Evolutionary conservation across 2,113 vertebrate genomes (phyloP), one percentile per base, ranked within the genome.

Genomic region (Myotis lucifugus): DNA sequence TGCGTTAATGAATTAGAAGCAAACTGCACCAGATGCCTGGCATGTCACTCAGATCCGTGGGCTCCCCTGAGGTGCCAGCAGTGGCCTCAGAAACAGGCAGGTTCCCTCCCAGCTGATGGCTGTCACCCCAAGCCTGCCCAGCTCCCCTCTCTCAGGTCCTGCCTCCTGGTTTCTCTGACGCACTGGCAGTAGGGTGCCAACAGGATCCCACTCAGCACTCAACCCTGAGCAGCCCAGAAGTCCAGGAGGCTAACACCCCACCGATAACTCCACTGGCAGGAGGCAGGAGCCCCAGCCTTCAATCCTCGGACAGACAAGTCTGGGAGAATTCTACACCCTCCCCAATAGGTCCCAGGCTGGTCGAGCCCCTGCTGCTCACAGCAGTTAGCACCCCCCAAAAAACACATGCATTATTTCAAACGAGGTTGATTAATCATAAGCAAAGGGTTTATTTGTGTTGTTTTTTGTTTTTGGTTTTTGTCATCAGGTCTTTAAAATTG

Each of bases 21-120:
- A 0, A 11, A 23, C 1, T 25, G 32, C 3, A 0, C 25, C 70
- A 5, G 54, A 5, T 5, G 15, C 9, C 46, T 32, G 5, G 12
- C 1, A 6, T 9, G 13, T 37, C 8, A 48, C 42, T 17, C 46
- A 9, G 6, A 11, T 17, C 72, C 3, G 0, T 11, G 1, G 7
- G n/a, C 42, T 32, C 14, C 69, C 13, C 0, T 15, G 27, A 4
- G 0, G 0, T 9, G 10, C 37, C 37, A 64, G 61, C 83, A 5
- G 18, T 14, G 70, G 54, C 79, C 48, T 11, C 15, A 15, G 85
- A 34, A 40, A 29, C 40, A 37, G 29, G 8, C 2, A 3, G 32
- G 23, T 1, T n/a, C 40, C 17, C 37, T 29, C 29, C 40, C 4
- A 4, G 32, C 18, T 10, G 32, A 19, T 0, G 17, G 17, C 70